Conservation (phyloP, 2,888 invertebrate genomes). For the Euphydryas editha region DNA sequence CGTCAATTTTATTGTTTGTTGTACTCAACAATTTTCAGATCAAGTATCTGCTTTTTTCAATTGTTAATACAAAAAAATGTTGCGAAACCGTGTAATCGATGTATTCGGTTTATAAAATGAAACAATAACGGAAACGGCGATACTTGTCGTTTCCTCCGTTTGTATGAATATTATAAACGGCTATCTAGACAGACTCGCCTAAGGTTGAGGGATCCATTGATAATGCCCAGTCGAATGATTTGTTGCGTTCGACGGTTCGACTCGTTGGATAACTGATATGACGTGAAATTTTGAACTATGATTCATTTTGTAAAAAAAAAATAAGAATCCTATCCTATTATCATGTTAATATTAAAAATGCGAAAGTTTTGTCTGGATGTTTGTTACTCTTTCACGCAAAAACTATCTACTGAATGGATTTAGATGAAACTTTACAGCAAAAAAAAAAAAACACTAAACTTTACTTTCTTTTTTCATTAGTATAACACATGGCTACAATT, state of each 20-base stretch:
- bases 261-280: background rate
- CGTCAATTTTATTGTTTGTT: too few relatives aligned
- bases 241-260: conserved; percentile 15
- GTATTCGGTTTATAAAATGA: conserved; percentile 16
- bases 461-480: too few relatives aligned
- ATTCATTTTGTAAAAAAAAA: too few relatives aligned
- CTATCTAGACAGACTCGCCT: conserved; percentile 34
- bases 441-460: too few relatives aligned
- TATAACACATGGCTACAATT: too few relatives aligned
- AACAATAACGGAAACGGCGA: conserved; percentile 34
- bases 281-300: background rate
- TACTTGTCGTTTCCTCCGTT: conserved; percentile 31
- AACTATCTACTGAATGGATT: too few relatives aligned
- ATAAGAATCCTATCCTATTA: too few relatives aligned
- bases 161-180: conserved; percentile 33
- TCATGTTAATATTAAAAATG: too few relatives aligned
- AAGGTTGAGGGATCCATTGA: conserved; percentile 30
- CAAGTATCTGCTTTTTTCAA: background rate
- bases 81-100: conserved; percentile 14
- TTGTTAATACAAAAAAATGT: background rate
- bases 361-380: too few relatives aligned
- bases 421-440: too few relatives aligned
- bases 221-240: conserved; percentile 14
- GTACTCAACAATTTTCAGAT: too few relatives aligned
- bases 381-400: too few relatives aligned